Evolutionary conservation across 2,888 invertebrate genomes (phyloP).

Genomic region (Cremastobaeus sp.): DNA sequence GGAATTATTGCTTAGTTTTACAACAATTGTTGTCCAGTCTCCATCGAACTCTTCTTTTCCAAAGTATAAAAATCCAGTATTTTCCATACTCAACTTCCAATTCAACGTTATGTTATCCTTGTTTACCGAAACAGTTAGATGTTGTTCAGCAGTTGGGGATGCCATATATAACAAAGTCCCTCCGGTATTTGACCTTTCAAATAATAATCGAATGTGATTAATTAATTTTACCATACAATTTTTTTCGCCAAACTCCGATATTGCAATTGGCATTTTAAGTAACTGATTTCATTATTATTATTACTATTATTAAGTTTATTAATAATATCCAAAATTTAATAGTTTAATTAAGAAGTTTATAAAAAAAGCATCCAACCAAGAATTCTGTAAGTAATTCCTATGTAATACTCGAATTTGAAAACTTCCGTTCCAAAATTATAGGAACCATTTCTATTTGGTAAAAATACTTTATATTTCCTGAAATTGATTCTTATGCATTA

Average conservation of each 20-base stretch:
- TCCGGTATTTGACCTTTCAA: conserved; percentile 84
- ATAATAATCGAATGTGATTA: conserved; percentile 69
- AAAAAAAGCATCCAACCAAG: too few species aligned
- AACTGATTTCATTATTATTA: not conserved
- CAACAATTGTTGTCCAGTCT: conserved; percentile 83
- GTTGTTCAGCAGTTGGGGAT: conserved; percentile 77
- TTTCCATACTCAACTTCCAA: conserved; percentile 81
- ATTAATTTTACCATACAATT: conserved; percentile 68
- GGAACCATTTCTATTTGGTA: too few species aligned
- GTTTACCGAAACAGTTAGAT: conserved; percentile 86
- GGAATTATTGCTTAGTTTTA: conserved; percentile 78
- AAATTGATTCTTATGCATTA: too few species aligned
- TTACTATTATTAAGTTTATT: too few species aligned
- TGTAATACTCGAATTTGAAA: too few species aligned
- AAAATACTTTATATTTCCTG: too few species aligned
- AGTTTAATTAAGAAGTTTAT: too few species aligned
- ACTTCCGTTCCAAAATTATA: too few species aligned
- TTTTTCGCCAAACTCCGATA: too few species aligned
- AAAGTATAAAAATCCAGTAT: conserved; percentile 78
- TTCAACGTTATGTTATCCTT: conserved; percentile 84
- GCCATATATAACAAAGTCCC: conserved; percentile 88
- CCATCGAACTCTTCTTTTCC: conserved; percentile 82
- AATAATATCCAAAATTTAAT: too few species aligned
- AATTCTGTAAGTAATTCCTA: too few species aligned
- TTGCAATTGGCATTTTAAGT: too few species aligned